phyloP scores from a whole-genome alignment of 2,888 invertebrate species.

The Ormyrus pomaceus region DNA sequence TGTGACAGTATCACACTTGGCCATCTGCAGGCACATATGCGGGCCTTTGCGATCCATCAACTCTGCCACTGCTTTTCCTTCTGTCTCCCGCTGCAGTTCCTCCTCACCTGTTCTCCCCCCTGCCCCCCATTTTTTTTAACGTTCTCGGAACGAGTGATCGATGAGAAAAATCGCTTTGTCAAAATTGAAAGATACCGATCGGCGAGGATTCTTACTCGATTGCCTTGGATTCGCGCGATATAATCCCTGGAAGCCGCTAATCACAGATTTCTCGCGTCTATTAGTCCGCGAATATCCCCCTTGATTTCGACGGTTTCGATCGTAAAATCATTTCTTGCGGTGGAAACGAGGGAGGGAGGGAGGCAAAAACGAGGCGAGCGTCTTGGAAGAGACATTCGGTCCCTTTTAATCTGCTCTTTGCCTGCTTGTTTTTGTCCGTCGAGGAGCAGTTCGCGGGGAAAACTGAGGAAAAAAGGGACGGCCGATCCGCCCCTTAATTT shows the following conservation, averaged over 20 bases:
- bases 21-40: conserved; percentile 58
- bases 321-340: conserved; percentile 19
- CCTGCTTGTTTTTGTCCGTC: conserved; percentile 40
- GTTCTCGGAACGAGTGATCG: conserved; percentile 17
- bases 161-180: conserved; percentile 5
- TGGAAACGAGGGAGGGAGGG: not conserved
- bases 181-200: too few relatives aligned
- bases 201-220: too few relatives aligned
- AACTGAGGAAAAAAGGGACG: conserved; percentile 7
- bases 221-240: not conserved
- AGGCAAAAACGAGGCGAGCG: not conserved
- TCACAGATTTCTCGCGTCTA: conserved; percentile 21
- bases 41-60: conserved; percentile 49
- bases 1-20: conserved; percentile 63
- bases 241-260: not conserved
- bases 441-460: not conserved
- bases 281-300: conserved; percentile 24
- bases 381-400: conserved; percentile 44
- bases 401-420: conserved; percentile 32
- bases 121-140: not conserved
- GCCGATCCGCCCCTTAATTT: conserved; percentile 22
- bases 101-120: conserved; percentile 8
- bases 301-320: conserved; percentile 26
- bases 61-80: conserved; percentile 8
- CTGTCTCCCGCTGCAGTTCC: not conserved